Evolutionary conservation across 30 jellyfish, hydroid and myxozoan genomes (phyloP).

Genomic region (Hydra vulgaris): DNA sequence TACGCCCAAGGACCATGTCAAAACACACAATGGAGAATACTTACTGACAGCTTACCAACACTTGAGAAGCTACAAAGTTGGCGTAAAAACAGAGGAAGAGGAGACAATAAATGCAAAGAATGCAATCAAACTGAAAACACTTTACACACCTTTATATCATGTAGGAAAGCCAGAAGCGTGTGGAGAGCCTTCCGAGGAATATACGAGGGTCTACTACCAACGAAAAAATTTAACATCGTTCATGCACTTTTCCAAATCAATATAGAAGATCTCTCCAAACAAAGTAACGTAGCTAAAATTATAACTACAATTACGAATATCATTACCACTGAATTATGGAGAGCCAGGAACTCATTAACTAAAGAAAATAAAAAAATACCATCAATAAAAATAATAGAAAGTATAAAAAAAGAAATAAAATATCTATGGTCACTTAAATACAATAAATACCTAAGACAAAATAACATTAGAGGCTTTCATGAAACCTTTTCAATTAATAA

Average conservation of each 20-base stretch:
- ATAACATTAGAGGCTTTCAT: not conserved
- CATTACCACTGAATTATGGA: not conserved
- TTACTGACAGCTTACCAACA: not conserved
- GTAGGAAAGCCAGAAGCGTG: not conserved
- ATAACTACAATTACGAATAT: not conserved
- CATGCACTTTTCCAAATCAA: not conserved
- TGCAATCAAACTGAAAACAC: not conserved
- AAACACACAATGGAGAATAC: no score
- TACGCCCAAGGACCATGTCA: no score
- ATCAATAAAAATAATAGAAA: not conserved
- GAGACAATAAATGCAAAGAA: not conserved
- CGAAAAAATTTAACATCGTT: not conserved
- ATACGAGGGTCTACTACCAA: not conserved
- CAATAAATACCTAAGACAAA: not conserved
- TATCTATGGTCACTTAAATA: not conserved
- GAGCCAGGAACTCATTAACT: not conserved
- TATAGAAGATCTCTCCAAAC: not conserved
- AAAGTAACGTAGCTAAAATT: not conserved
- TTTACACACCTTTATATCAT: not conserved
- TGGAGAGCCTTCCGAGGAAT: not conserved
- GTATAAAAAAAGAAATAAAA: not conserved
- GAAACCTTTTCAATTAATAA: not conserved
- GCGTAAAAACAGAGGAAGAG: not conserved
- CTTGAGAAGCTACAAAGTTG: not conserved
- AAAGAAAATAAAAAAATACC: not conserved